A percentile compares a stretch with the other conserved stretches of the same genome.
Conservation (phyloP, 2,888 invertebrate genomes). For the Caenorhabditis doughertyi region DNA sequence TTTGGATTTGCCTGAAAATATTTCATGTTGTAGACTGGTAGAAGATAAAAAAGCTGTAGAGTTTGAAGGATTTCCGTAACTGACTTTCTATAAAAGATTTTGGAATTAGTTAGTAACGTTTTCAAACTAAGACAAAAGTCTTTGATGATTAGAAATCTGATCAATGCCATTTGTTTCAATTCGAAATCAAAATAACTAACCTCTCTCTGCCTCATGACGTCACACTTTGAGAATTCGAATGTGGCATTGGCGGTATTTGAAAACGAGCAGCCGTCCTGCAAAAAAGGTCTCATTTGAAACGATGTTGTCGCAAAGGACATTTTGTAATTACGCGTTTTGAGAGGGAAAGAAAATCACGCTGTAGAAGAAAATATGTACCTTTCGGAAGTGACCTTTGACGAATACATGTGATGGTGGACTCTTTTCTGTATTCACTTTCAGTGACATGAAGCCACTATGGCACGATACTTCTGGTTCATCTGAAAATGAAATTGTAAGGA, state of each 20-base stretch:
- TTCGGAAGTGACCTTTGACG: slow-evolving; percentile 79
- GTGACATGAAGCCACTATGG: slow-evolving; percentile 70
- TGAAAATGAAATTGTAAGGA: slow-evolving; percentile 37
- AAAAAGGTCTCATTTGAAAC: slow-evolving; percentile 37
- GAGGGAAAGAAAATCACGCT: slow-evolving; percentile 21
- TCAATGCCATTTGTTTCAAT: background rate
- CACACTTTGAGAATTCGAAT: slow-evolving; percentile 80
- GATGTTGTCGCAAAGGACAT: slow-evolving; percentile 42
- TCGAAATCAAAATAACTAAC: slow-evolving; percentile 40
- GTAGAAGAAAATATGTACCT: slow-evolving; percentile 59
- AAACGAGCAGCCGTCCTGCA: slow-evolving; percentile 76
- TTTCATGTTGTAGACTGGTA: no score
- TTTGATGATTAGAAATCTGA: background rate
- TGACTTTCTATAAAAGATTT: no score
- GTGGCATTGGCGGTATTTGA: slow-evolving; percentile 73
- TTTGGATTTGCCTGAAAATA: slow-evolving; percentile 79
- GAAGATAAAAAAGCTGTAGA: no score
- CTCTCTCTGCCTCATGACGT: slow-evolving; percentile 80
- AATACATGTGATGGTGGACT: slow-evolving; percentile 78
- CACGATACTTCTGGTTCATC: slow-evolving; percentile 76
- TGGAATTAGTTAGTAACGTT: background rate
- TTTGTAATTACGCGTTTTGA: slow-evolving; percentile 44
- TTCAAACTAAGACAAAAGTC: background rate
- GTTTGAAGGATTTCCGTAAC: no score
- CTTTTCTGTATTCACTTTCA: slow-evolving; percentile 73